Evolutionary conservation across 1,140 invertebrate genomes (phyloP), one percentile per base, ranked within the genome.

Genomic region (Anastatus disparis): DNA sequence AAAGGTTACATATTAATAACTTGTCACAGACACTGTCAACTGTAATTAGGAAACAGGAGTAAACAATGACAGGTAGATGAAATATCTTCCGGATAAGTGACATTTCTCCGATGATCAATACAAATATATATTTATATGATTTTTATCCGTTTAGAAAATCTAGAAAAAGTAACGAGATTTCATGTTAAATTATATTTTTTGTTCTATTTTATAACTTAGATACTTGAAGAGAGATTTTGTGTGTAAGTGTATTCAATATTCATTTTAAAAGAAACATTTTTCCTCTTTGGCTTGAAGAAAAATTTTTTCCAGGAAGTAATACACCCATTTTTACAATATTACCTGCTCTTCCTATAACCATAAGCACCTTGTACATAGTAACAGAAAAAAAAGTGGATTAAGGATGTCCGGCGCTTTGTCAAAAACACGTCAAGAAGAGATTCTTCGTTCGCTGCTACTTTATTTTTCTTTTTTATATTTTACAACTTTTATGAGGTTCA

Each of bases 291-390:
- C 42, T 20, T 6, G 24, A 15, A 38, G 42, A 38, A 50, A 68
- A 27, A n/a, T n/a, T 31, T 70, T 76, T 77, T 76, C 71, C 42
- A 59, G 35, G 75, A 75, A 79, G 53, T 56, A 67, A 73, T 72
- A 63, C 50, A 71, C 50, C n/a, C 17, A 50, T 74, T 83, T n/a
- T 82, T 80, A 82, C 73, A 78, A 76, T 68, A 52, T 79, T 84
- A 82, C 81, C 82, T 84, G 81, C 75, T 71, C 72, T 66, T n/a
- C n/a, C n/a, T n/a, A n/a, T n/a, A n/a, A n/a, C n/a, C 72, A 70
- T 75, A 75, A 77, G 75, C 76, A 81, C 72, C 76, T 79, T 76
- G 76, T 75, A 59, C 46, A 58, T 61, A 59, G 22, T 75, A 72
- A 76, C 75, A 66, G 68, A 64, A 46, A 52, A 75, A 76, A n/a